A percentile compares a stretch with the other conserved stretches of the same genome.
These are phyloP conservation scores for Agrotis exclamationis DNA, from an alignment of 2,888 invertebrate species.

Conservation along the genomic window DNA sequence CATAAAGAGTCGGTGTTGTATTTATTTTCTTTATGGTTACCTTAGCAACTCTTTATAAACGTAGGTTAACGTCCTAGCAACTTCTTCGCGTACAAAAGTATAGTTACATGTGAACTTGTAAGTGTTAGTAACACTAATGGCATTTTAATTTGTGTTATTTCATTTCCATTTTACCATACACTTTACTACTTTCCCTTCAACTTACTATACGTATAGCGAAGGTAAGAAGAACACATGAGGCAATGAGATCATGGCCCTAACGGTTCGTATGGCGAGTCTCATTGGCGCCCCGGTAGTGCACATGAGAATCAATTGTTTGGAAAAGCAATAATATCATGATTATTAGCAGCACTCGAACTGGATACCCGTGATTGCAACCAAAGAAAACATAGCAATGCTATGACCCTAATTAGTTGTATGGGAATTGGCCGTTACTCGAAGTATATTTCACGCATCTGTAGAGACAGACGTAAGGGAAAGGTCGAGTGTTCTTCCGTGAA, in stretches of 20 bases:
- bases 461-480: constrained; percentile 16
- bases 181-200: constrained; percentile 32
- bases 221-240: constrained; percentile 71
- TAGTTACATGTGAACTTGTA: background rate
- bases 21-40: constrained; percentile 28
- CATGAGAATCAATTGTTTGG: constrained; percentile 82
- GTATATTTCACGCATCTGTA: constrained; percentile 46
- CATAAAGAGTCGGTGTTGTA: constrained; percentile 35
- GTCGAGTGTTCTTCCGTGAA: constrained; percentile 18
- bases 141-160: constrained; percentile 20
- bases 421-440: constrained; percentile 43
- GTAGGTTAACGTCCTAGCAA: background rate
- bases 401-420: constrained; percentile 65
- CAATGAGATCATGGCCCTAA: constrained; percentile 82
- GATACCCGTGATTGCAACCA: constrained; percentile 43
- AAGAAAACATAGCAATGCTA: constrained; percentile 61
- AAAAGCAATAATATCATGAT: constrained; percentile 72
- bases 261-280: constrained; percentile 73
- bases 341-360: constrained; percentile 56
- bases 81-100: constrained; percentile 2
- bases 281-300: constrained; percentile 69
- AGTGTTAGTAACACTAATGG: constrained; percentile 12
- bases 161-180: background rate
- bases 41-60: constrained; percentile 20
- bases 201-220: constrained; percentile 24